Percentiles rank a stretch among this genome's conserved stretches.
phyloP scores from a whole-genome alignment of 2,797 vertebrate species.

The Gila robusta region DNA sequence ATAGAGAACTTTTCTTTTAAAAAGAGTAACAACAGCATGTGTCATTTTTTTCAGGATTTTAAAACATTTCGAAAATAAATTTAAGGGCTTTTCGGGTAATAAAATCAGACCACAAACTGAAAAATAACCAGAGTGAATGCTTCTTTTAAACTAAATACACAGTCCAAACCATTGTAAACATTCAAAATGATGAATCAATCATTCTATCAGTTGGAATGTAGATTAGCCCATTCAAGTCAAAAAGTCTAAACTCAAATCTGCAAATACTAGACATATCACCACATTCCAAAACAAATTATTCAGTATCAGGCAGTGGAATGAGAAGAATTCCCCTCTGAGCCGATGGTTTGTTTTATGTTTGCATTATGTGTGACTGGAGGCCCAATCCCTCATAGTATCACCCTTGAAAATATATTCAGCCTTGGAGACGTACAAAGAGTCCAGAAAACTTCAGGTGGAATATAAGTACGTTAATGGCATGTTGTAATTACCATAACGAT shows the following conservation, averaged over 20 bases:
- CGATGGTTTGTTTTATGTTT: slow-evolving; percentile 8
- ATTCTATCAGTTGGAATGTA: not conserved
- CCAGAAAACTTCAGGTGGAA: not conserved
- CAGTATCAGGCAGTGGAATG: slow-evolving; percentile 30
- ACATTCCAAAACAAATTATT: slow-evolving; percentile 42
- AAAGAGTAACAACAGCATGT: not conserved
- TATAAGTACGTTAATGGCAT: not conserved
- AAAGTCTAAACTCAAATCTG: slow-evolving; percentile 5
- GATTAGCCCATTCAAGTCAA: slow-evolving; percentile 6
- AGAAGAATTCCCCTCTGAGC: slow-evolving; percentile 5
- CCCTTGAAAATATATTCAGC: slow-evolving; percentile 25
- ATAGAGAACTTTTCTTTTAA: not conserved
- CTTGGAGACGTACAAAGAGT: slow-evolving; percentile 6
- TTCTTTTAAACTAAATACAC: not conserved
- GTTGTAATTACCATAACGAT: not conserved
- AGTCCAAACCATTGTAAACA: not conserved
- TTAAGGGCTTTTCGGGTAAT: not conserved
- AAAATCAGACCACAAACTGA: not conserved
- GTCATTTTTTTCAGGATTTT: not conserved
- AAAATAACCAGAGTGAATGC: not conserved
- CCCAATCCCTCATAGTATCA: slow-evolving; percentile 34
- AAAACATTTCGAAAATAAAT: not conserved
- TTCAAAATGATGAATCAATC: not conserved
- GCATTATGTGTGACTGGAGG: slow-evolving; percentile 42
- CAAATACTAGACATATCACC: slow-evolving; percentile 4